Evolutionary conservation across 2,888 invertebrate genomes (phyloP), one percentile per base, ranked within the genome.

Genomic region (Quadroppia sp.): DNA sequence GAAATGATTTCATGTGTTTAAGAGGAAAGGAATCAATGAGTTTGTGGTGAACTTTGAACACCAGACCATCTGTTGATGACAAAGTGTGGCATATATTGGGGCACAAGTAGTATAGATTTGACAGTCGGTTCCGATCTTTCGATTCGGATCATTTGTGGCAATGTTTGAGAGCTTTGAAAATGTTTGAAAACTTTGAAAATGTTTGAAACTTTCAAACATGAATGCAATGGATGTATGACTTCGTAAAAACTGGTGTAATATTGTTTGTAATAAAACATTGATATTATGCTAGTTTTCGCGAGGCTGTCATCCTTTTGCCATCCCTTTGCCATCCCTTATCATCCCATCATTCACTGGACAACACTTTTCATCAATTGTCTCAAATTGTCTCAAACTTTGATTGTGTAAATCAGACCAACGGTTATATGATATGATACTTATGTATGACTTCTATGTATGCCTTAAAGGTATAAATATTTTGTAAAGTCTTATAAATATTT

Each of bases 231-330:
- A 36, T 64, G 36, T 36, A 64, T 64, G n/a, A 36, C 15, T 36
- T 64, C 64, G 64, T 64, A 64, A 64, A 64, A 64, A 64, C 36
- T 64, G 64, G 64, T 20, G 64, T 64, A 64, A 64, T 64, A 36
- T 64, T 36, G 32, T 64, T 17, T 32, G 28, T n/a, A 64, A 61
- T 17, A 9, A 23, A 56, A 30, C 30, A n/a, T 32, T 64, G 64
- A 64, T 64, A 64, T 64, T 64, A 64, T 64, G 64, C 64, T 64
- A 64, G 36, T 64, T 64, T 64, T 64, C 64, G n/a, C 64, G 64
- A 64, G 64, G 64, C 36, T n/a, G n/a, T n/a, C n/a, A n/a, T n/a
- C n/a, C n/a, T n/a, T n/a, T n/a, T n/a, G n/a, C n/a, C n/a, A n/a
- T n/a, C n/a, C n/a, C n/a, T n/a, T n/a, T n/a, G n/a, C n/a, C n/a